These are phyloP conservation scores for Acestrorhynchus altus DNA, from an alignment of 2,797 vertebrate genomes.

Conservation along the genomic window DNA sequence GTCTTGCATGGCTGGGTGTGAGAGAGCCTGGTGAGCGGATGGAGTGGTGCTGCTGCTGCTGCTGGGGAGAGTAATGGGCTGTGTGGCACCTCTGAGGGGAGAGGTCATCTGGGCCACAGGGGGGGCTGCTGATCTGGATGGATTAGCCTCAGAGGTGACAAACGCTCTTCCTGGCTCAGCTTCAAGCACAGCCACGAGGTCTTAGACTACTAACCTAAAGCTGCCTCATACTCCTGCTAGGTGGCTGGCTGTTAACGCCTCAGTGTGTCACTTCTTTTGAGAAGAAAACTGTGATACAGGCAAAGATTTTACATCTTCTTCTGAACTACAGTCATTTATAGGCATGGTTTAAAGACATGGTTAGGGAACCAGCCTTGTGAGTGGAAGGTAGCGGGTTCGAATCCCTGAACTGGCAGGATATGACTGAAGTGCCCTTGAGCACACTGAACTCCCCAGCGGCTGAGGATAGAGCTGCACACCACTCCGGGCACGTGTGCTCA, in stretches of 20 bases:
- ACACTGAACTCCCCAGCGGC: too few relatives aligned
- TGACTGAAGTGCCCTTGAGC: too few relatives aligned
- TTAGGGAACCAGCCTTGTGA: too few relatives aligned
- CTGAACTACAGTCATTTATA: too few relatives aligned
- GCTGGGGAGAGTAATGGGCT: constrained; percentile 69
- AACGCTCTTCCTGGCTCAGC: constrained; percentile 44
- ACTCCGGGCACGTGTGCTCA: too few relatives aligned
- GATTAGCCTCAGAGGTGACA: constrained; percentile 55
- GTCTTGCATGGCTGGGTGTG: not conserved
- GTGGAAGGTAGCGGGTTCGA: too few relatives aligned
- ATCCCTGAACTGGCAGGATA: too few relatives aligned
- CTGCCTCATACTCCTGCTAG: not conserved
- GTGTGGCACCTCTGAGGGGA: constrained; percentile 67
- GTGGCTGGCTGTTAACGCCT: not conserved
- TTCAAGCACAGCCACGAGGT: constrained; percentile 27
- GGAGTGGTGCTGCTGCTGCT: constrained; percentile 61
- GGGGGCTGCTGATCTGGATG: constrained; percentile 65
- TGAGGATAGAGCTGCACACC: too few relatives aligned
- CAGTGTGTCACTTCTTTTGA: not conserved
- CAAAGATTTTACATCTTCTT: too few relatives aligned
- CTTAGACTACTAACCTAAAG: constrained; percentile 20
- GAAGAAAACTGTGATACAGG: not conserved
- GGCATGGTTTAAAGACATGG: too few relatives aligned
- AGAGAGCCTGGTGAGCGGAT: constrained; percentile 1
- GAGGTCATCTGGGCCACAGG: constrained; percentile 63